Conservation (phyloP, 2,113 vertebrate species). For the Phaethon lepturus region DNA sequence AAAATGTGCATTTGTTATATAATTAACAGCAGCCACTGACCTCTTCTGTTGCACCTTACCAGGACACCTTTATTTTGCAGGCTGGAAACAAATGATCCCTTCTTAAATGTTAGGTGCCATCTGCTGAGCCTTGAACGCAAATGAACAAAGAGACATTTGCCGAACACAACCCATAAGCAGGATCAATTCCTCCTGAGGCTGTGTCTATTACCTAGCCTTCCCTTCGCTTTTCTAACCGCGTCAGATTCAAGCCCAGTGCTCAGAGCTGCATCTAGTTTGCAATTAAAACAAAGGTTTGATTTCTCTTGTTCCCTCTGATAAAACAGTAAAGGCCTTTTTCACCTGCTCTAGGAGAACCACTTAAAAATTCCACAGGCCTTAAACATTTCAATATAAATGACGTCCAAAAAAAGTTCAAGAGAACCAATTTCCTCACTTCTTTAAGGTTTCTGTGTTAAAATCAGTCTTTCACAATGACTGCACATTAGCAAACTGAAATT, state of each 20-base stretch:
- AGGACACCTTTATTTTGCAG: not conserved
- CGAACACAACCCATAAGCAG: not conserved
- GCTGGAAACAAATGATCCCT: not conserved
- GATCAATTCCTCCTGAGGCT: not conserved
- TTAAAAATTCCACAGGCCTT: not conserved
- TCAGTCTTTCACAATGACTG: not conserved
- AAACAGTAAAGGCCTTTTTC: not conserved
- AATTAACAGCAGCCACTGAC: not conserved
- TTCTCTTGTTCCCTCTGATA: not conserved
- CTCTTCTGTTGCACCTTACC: not conserved
- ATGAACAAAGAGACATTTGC: not conserved
- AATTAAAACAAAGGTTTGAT: not conserved
- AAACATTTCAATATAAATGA: not conserved
- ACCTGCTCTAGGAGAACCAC: not conserved
- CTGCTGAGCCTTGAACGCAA: not conserved
- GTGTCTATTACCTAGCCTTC: not conserved
- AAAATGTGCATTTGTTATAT: not conserved
- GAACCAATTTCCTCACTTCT: not conserved
- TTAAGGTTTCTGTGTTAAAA: not conserved
- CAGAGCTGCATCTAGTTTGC: not conserved
- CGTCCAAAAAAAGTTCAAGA: not conserved
- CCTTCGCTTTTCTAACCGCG: not conserved
- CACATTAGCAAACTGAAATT: slow-evolving; percentile 37
- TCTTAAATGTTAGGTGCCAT: not conserved
- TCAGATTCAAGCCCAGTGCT: not conserved